Evolutionary conservation across 1,140 invertebrate genomes (phyloP), one percentile per base, ranked within the genome.

Genomic region (Oryzaephilus surinamensis): DNA sequence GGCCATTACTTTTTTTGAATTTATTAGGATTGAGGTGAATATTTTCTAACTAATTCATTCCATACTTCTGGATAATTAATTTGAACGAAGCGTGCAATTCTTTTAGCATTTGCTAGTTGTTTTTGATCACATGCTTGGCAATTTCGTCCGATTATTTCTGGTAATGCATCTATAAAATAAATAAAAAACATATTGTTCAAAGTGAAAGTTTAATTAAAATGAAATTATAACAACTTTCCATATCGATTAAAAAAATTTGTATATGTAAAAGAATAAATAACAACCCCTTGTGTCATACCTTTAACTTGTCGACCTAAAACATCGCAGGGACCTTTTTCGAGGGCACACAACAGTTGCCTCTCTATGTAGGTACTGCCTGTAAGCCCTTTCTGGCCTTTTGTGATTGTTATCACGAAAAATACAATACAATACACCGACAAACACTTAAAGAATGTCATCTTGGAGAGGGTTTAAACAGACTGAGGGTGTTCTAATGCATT

Each of bases 61-160:
- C 67, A 70, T 23, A 67, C 64, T 40, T 66, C 61, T 6, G 67
- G 67, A 55, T 69, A 69, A 41, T 64, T 62, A 3, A 55, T 58
- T 54, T 69, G 64, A 17, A 70, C 57, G 41, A 66, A 70, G 18
- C 60, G 50, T 15, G 65, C 64, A 13, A 69, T 49, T 38, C 64
- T 60, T 46, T 62, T 63, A 8, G 66, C 67, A 57, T 66, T 67
- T 19, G 61, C 58, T 4, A 63, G 48, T 43, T 69, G 65, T 38
- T 61, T 57, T 1, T 60, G 50, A n/a, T 64, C 61, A 45, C 67
- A 70, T 38, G 63, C 59, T 24, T 59, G 41, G 38, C 67, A 70
- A 45, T 66, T 66, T 33, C 62, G 61, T 31, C 64, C 61, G 43
- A 70, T 69, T 20, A 70, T 66, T 58, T 70, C 65, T 0, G 67